Evolutionary conservation across 35 echinoderm and acorn worm species (phyloP).

Genomic region (Hemicentrotus pulcherrimus): DNA sequence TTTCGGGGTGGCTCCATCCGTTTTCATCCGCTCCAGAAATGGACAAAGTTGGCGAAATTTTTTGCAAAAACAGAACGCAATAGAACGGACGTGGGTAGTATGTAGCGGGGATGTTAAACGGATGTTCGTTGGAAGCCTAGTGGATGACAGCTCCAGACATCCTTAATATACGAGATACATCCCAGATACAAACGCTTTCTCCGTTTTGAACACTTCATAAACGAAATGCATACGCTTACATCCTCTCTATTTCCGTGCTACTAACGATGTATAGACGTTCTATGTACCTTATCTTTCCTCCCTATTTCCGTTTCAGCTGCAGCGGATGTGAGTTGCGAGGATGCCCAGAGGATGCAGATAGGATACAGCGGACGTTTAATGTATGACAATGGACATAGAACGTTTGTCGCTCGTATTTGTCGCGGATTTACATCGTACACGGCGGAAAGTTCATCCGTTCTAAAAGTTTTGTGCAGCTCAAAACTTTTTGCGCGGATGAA

Average conservation of each 20-base stretch:
- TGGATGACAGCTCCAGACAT: too few species aligned
- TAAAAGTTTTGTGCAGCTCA: constrained; percentile 23
- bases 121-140: too few species aligned
- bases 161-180: too few species aligned
- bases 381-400: neutral
- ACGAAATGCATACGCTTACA: constrained; percentile 23
- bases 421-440: constrained; percentile 26
- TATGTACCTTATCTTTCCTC: constrained; percentile 33
- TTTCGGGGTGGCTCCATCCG: constrained; percentile 20
- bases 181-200: constrained; percentile 17
- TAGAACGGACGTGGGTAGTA: too few species aligned
- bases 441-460: constrained; percentile 40
- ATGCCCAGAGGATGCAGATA: constrained; percentile 21
- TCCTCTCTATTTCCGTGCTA: constrained; percentile 39
- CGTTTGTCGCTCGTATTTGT: constrained; percentile 31
- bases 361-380: constrained; percentile 33
- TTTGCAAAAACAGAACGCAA: too few species aligned
- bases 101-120: too few species aligned
- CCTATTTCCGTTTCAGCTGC: constrained; percentile 23
- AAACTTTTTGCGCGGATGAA: constrained; percentile 37
- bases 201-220: neutral
- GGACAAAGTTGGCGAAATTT: neutral
- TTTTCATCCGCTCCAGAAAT: constrained; percentile 12
- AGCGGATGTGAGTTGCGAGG: constrained; percentile 19
- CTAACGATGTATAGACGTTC: constrained; percentile 34